These are phyloP conservation scores for silkworm (Bombyx mori) DNA, from an alignment of 1,140 invertebrate genomes.

Conservation along the genomic window DNA sequence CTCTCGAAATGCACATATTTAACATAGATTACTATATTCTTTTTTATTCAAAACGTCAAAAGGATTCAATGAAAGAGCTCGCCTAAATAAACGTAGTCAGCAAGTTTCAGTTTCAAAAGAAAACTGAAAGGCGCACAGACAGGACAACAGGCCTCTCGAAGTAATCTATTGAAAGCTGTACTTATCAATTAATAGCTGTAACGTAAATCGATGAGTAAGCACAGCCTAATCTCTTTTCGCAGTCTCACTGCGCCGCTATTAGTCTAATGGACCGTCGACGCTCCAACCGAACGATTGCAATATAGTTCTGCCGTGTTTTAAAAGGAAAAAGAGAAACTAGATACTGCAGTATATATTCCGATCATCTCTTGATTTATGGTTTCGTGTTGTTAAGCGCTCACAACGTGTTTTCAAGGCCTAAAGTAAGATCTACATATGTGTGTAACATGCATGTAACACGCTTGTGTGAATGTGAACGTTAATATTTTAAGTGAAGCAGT, in stretches of 20 bases:
- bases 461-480: no score
- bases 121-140: neutral
- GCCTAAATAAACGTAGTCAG: no score
- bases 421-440: neutral
- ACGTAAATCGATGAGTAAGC: slow-evolving; percentile 48
- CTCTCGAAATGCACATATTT: no score
- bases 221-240: slow-evolving; percentile 50
- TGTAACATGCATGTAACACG: neutral
- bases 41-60: no score
- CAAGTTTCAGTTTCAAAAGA: no score
- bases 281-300: slow-evolving; percentile 18
- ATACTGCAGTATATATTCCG: neutral
- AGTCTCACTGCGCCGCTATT: slow-evolving; percentile 51
- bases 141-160: neutral
- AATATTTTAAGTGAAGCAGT: no score
- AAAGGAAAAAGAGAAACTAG: slow-evolving; percentile 21
- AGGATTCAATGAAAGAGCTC: no score
- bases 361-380: neutral
- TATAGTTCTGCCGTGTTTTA: slow-evolving; percentile 10
- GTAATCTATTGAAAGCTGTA: slow-evolving; percentile 1
- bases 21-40: no score
- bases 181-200: slow-evolving; percentile 49
- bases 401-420: neutral
- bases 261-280: slow-evolving; percentile 44
- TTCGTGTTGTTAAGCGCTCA: neutral